These are phyloP conservation scores for Chaenogobius annularis DNA, from an alignment of 2,113 vertebrate genomes.

Conservation along the genomic window DNA sequence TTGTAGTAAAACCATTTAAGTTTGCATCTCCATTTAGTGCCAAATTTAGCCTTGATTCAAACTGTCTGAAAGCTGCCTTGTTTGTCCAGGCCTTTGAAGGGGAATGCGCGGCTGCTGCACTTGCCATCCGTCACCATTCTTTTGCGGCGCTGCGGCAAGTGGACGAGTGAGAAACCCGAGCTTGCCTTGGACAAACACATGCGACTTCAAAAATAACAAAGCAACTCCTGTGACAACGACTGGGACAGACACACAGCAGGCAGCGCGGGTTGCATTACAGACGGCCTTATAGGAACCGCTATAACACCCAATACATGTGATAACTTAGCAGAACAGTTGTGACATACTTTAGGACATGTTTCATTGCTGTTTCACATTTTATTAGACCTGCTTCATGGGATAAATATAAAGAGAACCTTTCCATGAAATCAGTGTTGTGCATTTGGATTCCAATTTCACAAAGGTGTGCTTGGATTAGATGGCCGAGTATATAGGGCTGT, in stretches of 20 bases:
- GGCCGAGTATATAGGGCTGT: too few species aligned
- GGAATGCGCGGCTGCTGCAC: constrained; percentile 61
- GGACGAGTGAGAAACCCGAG: constrained; percentile 75
- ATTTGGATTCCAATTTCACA: constrained; percentile 27
- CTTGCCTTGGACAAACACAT: constrained; percentile 81
- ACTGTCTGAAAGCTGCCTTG: constrained; percentile 40
- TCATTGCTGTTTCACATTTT: neutral
- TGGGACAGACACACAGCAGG: constrained; percentile 63
- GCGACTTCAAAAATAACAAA: constrained; percentile 85
- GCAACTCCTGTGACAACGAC: constrained; percentile 64
- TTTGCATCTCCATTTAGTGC: constrained; percentile 32
- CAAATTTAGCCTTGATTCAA: constrained; percentile 33
- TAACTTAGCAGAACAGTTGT: constrained; percentile 41
- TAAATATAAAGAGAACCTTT: neutral
- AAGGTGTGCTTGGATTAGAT: neutral
- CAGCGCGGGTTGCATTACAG: constrained; percentile 70
- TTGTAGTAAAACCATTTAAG: constrained; percentile 11
- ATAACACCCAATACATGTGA: constrained; percentile 27
- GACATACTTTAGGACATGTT: neutral
- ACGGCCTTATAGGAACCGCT: constrained; percentile 19
- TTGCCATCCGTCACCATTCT: constrained; percentile 63
- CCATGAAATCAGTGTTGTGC: neutral
- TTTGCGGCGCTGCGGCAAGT: constrained; percentile 52
- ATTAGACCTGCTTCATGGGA: neutral
- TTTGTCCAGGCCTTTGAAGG: constrained; percentile 40